Evolutionary conservation across 2,113 vertebrate genomes (phyloP).

Genomic region (Eulemur rufifrons): DNA sequence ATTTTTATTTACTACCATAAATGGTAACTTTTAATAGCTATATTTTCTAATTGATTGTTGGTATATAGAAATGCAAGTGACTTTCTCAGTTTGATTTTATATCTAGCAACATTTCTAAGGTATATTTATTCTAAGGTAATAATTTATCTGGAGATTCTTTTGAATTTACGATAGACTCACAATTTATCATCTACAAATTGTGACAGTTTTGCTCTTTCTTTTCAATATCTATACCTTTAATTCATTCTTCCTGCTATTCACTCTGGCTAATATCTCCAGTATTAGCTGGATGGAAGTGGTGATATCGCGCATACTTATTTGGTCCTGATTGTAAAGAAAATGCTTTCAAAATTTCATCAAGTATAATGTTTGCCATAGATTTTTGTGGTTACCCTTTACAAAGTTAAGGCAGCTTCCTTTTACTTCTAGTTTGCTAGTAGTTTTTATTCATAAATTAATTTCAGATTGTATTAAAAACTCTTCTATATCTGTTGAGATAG

Average conservation of each 20-base stretch:
- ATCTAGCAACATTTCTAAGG: background rate
- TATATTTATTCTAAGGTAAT: background rate
- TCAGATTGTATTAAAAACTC: background rate
- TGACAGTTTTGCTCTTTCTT: background rate
- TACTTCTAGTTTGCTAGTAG: background rate
- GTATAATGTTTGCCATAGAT: background rate
- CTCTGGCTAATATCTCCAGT: background rate
- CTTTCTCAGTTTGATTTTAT: background rate
- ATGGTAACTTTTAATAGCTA: background rate
- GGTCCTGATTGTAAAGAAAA: background rate
- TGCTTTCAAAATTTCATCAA: background rate
- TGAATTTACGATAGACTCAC: background rate
- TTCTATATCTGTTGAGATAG: background rate
- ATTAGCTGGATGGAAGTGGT: background rate
- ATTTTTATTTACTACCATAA: background rate
- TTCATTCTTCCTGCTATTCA: background rate
- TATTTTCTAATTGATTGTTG: constrained; percentile 2
- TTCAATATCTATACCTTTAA: background rate
- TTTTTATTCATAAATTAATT: background rate
- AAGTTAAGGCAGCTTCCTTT: background rate
- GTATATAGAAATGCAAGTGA: background rate
- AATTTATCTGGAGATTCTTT: background rate
- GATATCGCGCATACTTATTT: background rate
- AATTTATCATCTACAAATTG: background rate
- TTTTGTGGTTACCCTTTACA: background rate